Conservation (phyloP, 2,888 invertebrate genomes). For the Mythimna loreyi region DNA sequence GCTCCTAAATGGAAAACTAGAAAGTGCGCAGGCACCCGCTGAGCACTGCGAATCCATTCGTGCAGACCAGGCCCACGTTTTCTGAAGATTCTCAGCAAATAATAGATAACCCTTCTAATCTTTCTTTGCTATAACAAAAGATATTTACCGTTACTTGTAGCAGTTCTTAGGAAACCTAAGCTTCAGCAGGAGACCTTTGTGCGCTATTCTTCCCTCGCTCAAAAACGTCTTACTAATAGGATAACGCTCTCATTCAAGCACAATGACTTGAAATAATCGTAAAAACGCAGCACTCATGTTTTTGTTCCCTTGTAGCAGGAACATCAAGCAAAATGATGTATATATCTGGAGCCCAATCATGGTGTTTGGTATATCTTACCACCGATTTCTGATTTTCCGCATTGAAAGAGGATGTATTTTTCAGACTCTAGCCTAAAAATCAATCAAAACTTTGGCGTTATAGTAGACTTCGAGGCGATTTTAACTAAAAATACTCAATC, state of each 20-base stretch:
- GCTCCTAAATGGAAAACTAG: constrained; percentile 21
- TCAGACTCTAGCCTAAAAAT: too few species aligned
- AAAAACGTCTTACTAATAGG: not conserved
- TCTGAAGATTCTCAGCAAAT: constrained; percentile 18
- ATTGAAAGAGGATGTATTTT: too few species aligned
- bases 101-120: constrained; percentile 6
- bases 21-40: constrained; percentile 33
- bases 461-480: too few species aligned
- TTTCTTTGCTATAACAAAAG: constrained; percentile 11
- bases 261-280: not conserved
- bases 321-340: not conserved
- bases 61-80: not conserved
- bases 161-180: not conserved
- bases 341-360: not conserved
- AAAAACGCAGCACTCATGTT: not conserved
- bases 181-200: not conserved
- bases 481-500: too few species aligned
- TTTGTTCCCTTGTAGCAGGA: not conserved
- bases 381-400: too few species aligned
- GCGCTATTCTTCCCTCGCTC: not conserved
- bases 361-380: too few species aligned
- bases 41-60: constrained; percentile 25
- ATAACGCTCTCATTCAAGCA: not conserved
- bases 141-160: not conserved
- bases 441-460: too few species aligned